Evolutionary conservation across 1,140 invertebrate species (phyloP).

Genomic region (Conus ventricosus): DNA sequence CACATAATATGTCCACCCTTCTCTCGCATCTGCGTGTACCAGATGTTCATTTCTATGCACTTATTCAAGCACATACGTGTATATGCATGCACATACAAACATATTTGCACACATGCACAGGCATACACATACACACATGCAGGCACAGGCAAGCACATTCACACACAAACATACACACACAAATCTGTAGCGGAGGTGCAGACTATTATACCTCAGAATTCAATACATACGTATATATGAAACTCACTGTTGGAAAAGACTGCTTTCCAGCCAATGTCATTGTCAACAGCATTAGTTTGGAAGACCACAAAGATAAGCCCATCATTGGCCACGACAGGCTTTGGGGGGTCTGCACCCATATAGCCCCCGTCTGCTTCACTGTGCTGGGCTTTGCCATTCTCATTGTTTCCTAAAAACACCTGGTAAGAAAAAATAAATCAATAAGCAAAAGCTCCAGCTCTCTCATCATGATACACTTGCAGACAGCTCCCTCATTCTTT

Average conservation of each 20-base stretch:
- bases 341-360: conserved; percentile 15
- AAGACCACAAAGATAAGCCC: conserved; percentile 48
- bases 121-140: background rate
- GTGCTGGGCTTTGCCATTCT: conserved; percentile 32
- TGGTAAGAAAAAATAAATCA: background rate
- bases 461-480: background rate
- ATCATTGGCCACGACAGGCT: conserved; percentile 29
- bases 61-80: no score
- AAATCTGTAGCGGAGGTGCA: background rate
- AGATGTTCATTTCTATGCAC: no score
- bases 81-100: no score
- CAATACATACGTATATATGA: no score
- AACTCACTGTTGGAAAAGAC: conserved; percentile 50
- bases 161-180: background rate
- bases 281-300: conserved; percentile 82
- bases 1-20: no score
- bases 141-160: background rate
- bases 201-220: background rate
- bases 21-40: no score
- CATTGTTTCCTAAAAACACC: conserved; percentile 25
- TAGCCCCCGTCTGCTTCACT: conserved; percentile 36
- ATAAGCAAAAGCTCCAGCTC: no score
- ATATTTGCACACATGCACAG: background rate
- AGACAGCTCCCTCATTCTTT: no score
- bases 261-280: conserved; percentile 47